phyloP scores from a whole-genome alignment of 2,888 invertebrate genomes.

The Therioaphis trifolii region DNA sequence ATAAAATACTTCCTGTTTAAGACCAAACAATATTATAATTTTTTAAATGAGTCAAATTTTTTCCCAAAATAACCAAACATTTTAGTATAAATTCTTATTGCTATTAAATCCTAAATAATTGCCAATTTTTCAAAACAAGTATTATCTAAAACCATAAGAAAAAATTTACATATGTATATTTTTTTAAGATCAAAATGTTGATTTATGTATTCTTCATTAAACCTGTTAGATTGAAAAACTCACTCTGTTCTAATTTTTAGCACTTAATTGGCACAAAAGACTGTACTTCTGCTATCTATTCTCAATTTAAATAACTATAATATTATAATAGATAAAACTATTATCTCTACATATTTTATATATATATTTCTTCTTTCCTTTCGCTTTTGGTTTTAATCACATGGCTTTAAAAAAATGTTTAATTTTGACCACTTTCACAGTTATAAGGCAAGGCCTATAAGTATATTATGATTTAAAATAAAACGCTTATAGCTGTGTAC shows the following conservation, averaged over 20 bases:
- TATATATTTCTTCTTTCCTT: constrained; percentile 48
- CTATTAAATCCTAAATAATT: constrained; percentile 14
- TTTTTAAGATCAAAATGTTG: constrained; percentile 37
- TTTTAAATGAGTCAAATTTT: neutral
- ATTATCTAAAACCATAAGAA: constrained; percentile 16
- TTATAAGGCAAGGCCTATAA: constrained; percentile 3
- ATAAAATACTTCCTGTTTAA: neutral
- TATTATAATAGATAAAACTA: neutral
- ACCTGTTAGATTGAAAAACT: constrained; percentile 54
- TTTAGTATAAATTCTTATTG: constrained; percentile 8
- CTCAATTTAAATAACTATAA: constrained; percentile 1
- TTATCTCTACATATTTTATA: neutral
- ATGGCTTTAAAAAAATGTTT: neutral
- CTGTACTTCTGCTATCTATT: neutral
- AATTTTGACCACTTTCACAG: constrained; percentile 2
- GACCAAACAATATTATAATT: constrained; percentile 7
- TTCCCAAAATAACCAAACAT: neutral
- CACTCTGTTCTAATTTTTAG: constrained; percentile 19
- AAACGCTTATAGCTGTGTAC: constrained; percentile 50
- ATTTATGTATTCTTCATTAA: constrained; percentile 51
- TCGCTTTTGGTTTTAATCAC: constrained; percentile 41
- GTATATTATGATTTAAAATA: constrained; percentile 20
- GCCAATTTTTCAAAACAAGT: constrained; percentile 23
- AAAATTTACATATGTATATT: constrained; percentile 39
- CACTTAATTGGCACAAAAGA: constrained; percentile 7